Evolutionary conservation across 2,888 invertebrate genomes (phyloP).

Genomic region (Dolichopus griseipennis): DNA sequence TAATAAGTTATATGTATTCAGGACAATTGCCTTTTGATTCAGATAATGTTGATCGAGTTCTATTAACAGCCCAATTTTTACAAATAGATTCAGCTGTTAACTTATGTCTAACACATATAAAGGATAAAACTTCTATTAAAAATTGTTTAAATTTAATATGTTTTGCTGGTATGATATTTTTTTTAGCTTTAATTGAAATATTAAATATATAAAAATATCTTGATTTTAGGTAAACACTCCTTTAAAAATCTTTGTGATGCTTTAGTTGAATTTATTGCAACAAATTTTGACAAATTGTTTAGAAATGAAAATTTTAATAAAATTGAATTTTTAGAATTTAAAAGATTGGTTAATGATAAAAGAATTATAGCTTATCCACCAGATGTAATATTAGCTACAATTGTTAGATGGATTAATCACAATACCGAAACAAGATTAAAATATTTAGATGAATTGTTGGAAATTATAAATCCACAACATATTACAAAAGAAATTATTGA

Average conservation of each 20-base stretch:
- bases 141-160: slow-evolving; percentile 29
- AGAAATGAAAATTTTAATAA: background rate
- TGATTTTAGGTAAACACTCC: slow-evolving; percentile 20
- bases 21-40: slow-evolving; percentile 25
- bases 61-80: slow-evolving; percentile 27
- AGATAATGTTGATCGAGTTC: slow-evolving; percentile 26
- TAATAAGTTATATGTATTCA: slow-evolving; percentile 30
- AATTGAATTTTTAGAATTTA: slow-evolving; percentile 16
- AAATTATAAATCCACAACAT: slow-evolving; percentile 14
- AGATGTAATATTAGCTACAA: slow-evolving; percentile 15
- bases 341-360: slow-evolving; percentile 11
- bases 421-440: slow-evolving; percentile 15
- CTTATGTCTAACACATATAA: slow-evolving; percentile 26
- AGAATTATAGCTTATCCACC: slow-evolving; percentile 12
- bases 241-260: slow-evolving; percentile 16
- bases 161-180: slow-evolving; percentile 24
- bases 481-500: slow-evolving; percentile 19
- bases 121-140: slow-evolving; percentile 24
- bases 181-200: slow-evolving; percentile 11
- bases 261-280: slow-evolving; percentile 18
- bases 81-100: slow-evolving; percentile 28
- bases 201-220: background rate
- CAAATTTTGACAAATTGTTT: background rate
- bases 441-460: slow-evolving; percentile 19
- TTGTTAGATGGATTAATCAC: slow-evolving; percentile 21